A percentile compares a stretch with the other conserved stretches of the same genome.
phyloP scores from a whole-genome alignment of 2,797 vertebrate species.

The Cyprinella venusta region DNA sequence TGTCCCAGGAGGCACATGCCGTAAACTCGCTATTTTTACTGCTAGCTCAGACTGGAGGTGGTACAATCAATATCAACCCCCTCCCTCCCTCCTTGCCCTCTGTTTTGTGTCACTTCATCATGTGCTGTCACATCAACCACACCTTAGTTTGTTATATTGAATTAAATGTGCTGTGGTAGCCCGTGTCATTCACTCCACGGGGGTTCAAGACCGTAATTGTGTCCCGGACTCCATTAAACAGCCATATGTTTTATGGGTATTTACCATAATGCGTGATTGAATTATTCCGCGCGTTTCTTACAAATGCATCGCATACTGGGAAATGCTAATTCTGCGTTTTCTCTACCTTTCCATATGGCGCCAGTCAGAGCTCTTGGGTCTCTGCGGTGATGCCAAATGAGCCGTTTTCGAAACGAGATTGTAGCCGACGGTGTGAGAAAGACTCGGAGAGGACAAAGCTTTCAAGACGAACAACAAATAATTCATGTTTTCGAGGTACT shows the following conservation, averaged over 20 bases:
- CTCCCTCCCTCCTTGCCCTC: constrained; percentile 59
- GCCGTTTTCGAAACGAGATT: constrained; percentile 27
- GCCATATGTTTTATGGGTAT: constrained; percentile 61
- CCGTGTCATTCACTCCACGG: constrained; percentile 49
- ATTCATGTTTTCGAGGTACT: constrained; percentile 61
- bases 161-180: constrained; percentile 72
- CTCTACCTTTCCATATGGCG: constrained; percentile 35
- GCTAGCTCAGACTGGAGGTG: constrained; percentile 63
- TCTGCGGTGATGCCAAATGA: constrained; percentile 22
- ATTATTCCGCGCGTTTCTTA: constrained; percentile 55
- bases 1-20: constrained; percentile 67
- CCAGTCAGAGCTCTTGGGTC: neutral
- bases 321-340: constrained; percentile 38
- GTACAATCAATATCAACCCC: constrained; percentile 66
- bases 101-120: constrained; percentile 76
- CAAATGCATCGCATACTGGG: neutral
- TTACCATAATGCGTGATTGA: constrained; percentile 53
- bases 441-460: neutral
- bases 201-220: constrained; percentile 58
- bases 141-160: constrained; percentile 73
- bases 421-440: constrained; percentile 2
- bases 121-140: constrained; percentile 69
- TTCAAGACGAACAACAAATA: constrained; percentile 31
- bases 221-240: constrained; percentile 57
- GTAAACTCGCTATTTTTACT: constrained; percentile 69